These are phyloP conservation scores for Rapana venosa DNA, from an alignment of 2,888 invertebrate species.

Conservation along the genomic window DNA sequence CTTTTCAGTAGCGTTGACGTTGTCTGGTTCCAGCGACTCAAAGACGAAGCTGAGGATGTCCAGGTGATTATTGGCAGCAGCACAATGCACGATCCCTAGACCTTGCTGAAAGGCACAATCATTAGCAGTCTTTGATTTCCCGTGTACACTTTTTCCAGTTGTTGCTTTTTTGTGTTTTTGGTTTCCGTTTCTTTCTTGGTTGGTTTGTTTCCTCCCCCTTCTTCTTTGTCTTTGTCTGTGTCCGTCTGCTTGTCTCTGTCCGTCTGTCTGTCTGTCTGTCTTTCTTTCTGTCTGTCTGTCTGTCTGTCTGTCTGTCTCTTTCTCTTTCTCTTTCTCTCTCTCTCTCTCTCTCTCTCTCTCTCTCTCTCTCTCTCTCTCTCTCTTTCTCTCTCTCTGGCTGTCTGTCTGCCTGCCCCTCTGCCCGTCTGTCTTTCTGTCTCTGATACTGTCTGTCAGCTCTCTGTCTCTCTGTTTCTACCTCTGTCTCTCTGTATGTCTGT, in stretches of 20 bases:
- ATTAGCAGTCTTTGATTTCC: neutral
- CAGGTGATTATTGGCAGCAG: slow-evolving; percentile 85
- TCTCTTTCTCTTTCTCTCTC: neutral
- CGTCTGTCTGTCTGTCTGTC: neutral
- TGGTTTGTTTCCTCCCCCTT: neutral
- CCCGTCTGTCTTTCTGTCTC: too few species aligned
- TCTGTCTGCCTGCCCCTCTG: too few species aligned
- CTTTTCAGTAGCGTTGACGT: slow-evolving; percentile 83
- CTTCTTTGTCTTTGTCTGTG: neutral
- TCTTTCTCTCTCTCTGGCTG: too few species aligned
- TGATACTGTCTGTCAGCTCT: too few species aligned
- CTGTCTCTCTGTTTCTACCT: too few species aligned
- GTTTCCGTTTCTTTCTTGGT: neutral
- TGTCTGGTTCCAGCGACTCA: slow-evolving; percentile 82
- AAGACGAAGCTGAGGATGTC: slow-evolving; percentile 84
- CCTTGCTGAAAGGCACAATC: slow-evolving; percentile 70
- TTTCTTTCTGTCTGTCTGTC: neutral
- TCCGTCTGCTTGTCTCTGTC: neutral
- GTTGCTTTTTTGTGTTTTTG: too few species aligned
- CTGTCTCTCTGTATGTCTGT: too few species aligned
- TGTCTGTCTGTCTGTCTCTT: neutral
- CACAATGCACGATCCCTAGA: slow-evolving; percentile 86
- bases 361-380: neutral
- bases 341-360: neutral
- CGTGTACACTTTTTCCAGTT: neutral